Evolutionary conservation across 2,888 invertebrate species (phyloP).

Genomic region (Pammene fasciana): DNA sequence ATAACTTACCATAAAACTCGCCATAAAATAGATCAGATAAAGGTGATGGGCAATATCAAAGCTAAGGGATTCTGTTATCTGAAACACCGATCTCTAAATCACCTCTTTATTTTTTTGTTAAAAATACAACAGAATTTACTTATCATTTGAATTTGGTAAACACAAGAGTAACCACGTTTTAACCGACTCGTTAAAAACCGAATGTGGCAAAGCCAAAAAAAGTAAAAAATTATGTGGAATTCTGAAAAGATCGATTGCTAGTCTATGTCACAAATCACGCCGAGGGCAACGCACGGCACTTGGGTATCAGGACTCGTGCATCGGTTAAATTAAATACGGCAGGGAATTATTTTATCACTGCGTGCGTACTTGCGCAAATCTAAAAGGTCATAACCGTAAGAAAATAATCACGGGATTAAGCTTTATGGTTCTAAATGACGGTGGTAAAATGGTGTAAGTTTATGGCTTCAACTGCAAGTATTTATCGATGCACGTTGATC

Average conservation of each 20-base stretch:
- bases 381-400: not conserved
- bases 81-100: not conserved
- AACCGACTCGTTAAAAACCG: not conserved
- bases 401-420: not conserved
- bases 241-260: conserved; percentile 22
- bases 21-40: conserved; percentile 17
- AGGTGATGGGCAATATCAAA: not conserved
- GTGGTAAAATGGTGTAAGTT: not conserved
- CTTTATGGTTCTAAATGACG: not conserved
- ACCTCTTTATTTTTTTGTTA: no score
- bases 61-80: conserved; percentile 14
- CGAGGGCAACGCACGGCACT: conserved; percentile 23
- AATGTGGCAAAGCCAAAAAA: not conserved
- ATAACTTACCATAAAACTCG: no score
- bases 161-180: not conserved
- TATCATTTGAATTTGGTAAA: not conserved
- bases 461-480: not conserved
- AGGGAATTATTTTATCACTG: conserved; percentile 29
- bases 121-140: no score
- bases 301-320: conserved; percentile 34
- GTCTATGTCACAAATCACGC: conserved; percentile 30
- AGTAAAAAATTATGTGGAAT: not conserved
- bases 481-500: conserved; percentile 22
- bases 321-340: conserved; percentile 34
- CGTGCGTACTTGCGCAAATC: conserved; percentile 1